Conservation (phyloP, 2,797 vertebrate genomes). For the Falco concolor region DNA sequence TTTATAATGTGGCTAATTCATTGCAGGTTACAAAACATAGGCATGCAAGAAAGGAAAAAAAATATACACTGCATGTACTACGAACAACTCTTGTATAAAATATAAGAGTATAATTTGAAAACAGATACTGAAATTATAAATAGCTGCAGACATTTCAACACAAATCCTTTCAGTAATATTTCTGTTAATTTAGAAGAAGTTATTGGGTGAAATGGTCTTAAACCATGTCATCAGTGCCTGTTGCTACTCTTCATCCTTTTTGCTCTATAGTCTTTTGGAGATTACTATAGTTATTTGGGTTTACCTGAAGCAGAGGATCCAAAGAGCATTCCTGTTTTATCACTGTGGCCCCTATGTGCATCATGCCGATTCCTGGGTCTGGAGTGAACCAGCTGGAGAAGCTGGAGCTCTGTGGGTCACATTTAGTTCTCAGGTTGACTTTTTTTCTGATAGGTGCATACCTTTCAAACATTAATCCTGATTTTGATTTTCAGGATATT, state of each 20-base stretch:
- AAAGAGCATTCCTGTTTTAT: background rate
- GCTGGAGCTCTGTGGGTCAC: background rate
- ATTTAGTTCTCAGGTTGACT: background rate
- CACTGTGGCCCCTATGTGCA: background rate
- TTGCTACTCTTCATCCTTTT: background rate
- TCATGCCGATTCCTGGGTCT: background rate
- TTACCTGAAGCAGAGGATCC: background rate
- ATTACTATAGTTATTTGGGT: background rate
- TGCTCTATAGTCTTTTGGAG: background rate
- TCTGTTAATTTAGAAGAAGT: background rate
- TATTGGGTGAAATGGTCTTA: background rate
- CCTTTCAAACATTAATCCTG: background rate
- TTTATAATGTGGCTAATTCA: background rate
- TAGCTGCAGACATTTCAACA: background rate
- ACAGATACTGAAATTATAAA: background rate
- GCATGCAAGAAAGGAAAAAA: background rate
- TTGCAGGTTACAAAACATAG: background rate
- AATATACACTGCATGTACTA: background rate
- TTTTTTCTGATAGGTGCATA: background rate
- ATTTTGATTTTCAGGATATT: slow-evolving; percentile 33
- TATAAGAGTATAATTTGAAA: background rate
- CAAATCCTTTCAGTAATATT: background rate
- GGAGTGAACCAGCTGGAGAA: background rate
- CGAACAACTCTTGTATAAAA: background rate
- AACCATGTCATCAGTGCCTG: background rate